A percentile compares a stretch with the other conserved stretches of the same genome.
Evolutionary conservation across 1,140 invertebrate species (phyloP).

Genomic region (Pogonognathellus flavescens): DNA sequence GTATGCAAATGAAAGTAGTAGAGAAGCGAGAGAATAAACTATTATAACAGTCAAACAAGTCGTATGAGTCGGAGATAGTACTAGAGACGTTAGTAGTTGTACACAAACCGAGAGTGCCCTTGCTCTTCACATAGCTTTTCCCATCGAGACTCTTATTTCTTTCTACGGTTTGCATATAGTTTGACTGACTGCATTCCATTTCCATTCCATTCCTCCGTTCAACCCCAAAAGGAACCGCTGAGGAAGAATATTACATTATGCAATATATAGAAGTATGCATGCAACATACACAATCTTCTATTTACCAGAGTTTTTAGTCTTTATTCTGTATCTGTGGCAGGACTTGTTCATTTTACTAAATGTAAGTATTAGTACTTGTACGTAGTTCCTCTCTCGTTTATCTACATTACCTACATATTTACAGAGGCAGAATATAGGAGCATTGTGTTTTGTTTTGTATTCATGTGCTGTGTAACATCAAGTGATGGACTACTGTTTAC

Average conservation of each 20-base stretch:
- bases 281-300: too few relatives aligned
- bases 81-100: not conserved
- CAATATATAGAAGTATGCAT: not conserved
- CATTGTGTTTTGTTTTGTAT: too few relatives aligned
- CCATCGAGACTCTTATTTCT: not conserved
- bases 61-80: not conserved
- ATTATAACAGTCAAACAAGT: conserved; percentile 25
- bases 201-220: conserved; percentile 6
- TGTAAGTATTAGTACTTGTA: too few relatives aligned
- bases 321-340: too few relatives aligned
- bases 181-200: conserved; percentile 32
- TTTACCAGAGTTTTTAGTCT: too few relatives aligned
- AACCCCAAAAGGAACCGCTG: conserved; percentile 29
- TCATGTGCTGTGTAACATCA: too few relatives aligned
- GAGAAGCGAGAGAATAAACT: not conserved
- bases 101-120: too few relatives aligned
- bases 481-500: too few relatives aligned
- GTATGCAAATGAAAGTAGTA: conserved; percentile 27
- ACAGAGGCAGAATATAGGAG: too few relatives aligned
- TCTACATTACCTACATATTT: too few relatives aligned
- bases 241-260: conserved; percentile 36
- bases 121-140: not conserved
- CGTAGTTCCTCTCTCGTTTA: too few relatives aligned
- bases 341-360: too few relatives aligned
- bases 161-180: not conserved